A percentile compares a stretch with the other conserved stretches of the same genome.
Evolutionary conservation across 2,797 vertebrate genomes (phyloP).

Genomic region (Halcyon badia): DNA sequence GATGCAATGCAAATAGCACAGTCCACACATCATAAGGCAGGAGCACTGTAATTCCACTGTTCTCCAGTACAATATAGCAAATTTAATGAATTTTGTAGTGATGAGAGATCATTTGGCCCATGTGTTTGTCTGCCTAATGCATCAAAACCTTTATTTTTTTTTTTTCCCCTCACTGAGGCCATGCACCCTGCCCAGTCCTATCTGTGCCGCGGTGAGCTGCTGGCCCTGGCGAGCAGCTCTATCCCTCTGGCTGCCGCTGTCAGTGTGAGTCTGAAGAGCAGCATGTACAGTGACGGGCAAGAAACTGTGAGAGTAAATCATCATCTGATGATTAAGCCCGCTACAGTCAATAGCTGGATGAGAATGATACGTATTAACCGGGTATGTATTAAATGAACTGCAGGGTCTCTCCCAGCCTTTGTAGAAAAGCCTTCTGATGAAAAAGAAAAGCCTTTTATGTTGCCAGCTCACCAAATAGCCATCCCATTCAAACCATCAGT

Average conservation of each 20-base stretch:
- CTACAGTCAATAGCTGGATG: neutral
- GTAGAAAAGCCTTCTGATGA: constrained; percentile 4
- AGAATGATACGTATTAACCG: neutral
- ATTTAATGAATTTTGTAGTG: neutral
- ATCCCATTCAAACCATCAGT: neutral
- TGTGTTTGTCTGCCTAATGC: neutral
- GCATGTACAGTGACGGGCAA: neutral
- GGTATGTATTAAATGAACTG: neutral
- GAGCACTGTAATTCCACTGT: neutral
- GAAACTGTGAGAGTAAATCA: neutral
- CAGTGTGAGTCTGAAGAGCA: neutral
- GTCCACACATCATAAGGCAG: neutral
- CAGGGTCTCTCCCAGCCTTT: neutral
- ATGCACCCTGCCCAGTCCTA: neutral
- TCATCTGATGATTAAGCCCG: neutral
- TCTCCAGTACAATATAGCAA: neutral
- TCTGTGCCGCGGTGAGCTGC: neutral
- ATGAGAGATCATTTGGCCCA: neutral
- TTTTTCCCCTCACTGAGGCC: neutral
- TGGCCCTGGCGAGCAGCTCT: neutral
- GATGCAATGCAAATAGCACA: neutral
- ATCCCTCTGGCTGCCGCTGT: neutral
- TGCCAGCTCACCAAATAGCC: neutral
- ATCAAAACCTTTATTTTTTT: neutral
- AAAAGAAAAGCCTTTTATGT: constrained; percentile 4